Evolutionary conservation across 1,140 invertebrate genomes (phyloP), one percentile per base, ranked within the genome.

Genomic region (Heliconius congener): DNA sequence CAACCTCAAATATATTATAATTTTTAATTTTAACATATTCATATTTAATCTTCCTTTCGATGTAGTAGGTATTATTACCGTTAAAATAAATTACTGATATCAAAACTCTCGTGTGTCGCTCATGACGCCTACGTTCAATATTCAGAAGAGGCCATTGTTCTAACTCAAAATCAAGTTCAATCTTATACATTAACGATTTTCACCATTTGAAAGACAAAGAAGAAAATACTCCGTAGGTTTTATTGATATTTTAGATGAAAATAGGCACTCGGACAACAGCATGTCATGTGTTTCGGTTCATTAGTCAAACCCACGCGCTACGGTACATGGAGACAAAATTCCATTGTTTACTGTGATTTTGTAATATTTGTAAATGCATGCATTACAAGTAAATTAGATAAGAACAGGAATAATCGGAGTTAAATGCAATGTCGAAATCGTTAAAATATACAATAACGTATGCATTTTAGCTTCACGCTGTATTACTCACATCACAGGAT

Each of bases 71-170:
- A 8, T 46, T 71, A 5, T 78, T 60, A 74, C 57, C 39, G 73
- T 55, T 52, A 74, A 74, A 60, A 6, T 19, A 19, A 74, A 60
- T 75, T 75, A 18, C 13, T 16, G 55, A 37, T 66, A 75, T 3
- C 23, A 39, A 74, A 66, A 18, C 46, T 72, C 3, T 13, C 4
- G 46, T 1, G 8, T 71, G 42, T 39, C 70, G 46, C 37, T 72
- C 34, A n/a, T 19, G 42, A 73, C 79, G 80, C 81, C 83, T 78
- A 80, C 81, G 76, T 70, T n/a, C 74, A 60, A 55, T 71, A 71
- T 81, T 81, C 80, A 80, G 85, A 76, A 84, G 85, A 74, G 85
- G 83, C 83, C 87, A 88, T 88, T 90, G 87, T 88, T 87, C 87
- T 80, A 80, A 73, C 80, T 82, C 79, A 84, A 83, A 83, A 87